Base-by-base conservation (phyloP, 2,888 invertebrate species). In the Pogonocherus hispidulus region DNA sequence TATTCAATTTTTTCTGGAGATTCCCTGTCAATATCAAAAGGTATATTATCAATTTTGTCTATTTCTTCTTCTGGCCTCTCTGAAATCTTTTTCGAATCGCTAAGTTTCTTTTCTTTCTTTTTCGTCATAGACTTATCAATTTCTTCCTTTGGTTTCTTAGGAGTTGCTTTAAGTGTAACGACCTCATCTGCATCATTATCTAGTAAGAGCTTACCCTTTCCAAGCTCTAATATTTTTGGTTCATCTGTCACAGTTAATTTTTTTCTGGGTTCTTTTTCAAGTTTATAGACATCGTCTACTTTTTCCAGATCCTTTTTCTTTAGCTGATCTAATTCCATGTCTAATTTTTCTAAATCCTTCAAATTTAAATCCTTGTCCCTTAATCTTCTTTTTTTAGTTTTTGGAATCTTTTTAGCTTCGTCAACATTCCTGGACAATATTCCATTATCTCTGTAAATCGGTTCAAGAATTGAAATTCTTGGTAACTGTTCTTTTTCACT, bases 371-470 rank as follows among this genome's bases (percentile, higher is more conserved):
- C 84, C 68, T 80, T 80, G 54, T 83, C 84, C 80, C 79, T 86
- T 72, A 75, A 84, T 71, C 82, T 86, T 81, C 77, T 81, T 37
- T 78, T 81, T 59, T 85, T 83, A 0, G 84, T 82, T 77, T 82
- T 84, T 14, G 79, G 79, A 52, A 76, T 71, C 77, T 81, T 80
- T 78, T 76, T 80, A 5, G 88, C 87, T 76, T 88, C 88, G 77
- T 87, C 83, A 16, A 87, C 75, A 69, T 88, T 88, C 70, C 87
- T 84, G 1, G 88, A 88, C 5, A 88, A 71, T 63, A 86, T 82
- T 14, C 87, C 88, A 70, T 80, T 80, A 71, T 84, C 83, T 75
- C 81, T 81, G 22, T 79, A 76, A 37, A 81, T 80, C 3, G 84
- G 83, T 77, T 84, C 77, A 72, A 85, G 76, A 69, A 85, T 72